phyloP scores from a whole-genome alignment of 2,113 vertebrate genomes.

The Ammodytes marinus region DNA sequence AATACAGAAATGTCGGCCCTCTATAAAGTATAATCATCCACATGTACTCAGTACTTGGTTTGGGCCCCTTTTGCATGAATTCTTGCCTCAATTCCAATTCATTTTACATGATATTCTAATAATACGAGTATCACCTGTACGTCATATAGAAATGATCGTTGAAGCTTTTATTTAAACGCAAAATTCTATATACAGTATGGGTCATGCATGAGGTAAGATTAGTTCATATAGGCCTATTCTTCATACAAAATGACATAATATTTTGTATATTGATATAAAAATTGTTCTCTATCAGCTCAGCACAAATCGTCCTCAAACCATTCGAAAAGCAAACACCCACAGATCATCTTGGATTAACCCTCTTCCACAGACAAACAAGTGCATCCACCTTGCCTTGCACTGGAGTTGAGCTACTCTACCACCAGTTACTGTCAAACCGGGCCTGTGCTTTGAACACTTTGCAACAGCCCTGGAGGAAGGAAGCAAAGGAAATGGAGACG shows the following conservation, averaged over 20 bases:
- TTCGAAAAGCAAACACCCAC: not conserved
- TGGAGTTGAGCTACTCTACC: constrained; percentile 17
- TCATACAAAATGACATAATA: not conserved
- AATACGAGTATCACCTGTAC: too few species aligned
- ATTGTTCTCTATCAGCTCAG: not conserved
- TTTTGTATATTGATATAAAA: not conserved
- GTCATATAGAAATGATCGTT: not conserved
- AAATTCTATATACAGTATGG: not conserved
- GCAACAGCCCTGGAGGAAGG: constrained; percentile 32
- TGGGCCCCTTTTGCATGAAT: too few species aligned
- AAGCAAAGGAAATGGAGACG: not conserved
- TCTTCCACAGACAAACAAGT: not conserved
- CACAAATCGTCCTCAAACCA: not conserved
- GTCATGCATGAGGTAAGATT: not conserved
- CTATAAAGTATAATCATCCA: too few species aligned
- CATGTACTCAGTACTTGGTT: too few species aligned
- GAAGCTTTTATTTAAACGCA: not conserved
- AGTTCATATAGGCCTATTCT: not conserved
- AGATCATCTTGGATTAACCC: not conserved
- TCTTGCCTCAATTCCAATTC: too few species aligned
- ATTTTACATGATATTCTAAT: too few species aligned
- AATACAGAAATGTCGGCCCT: too few species aligned
- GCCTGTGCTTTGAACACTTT: constrained; percentile 16
- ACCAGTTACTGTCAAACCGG: constrained; percentile 22
- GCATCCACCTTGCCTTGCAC: not conserved